Conservation (phyloP, 1,140 invertebrate genomes). For the Cepaea nemoralis region DNA sequence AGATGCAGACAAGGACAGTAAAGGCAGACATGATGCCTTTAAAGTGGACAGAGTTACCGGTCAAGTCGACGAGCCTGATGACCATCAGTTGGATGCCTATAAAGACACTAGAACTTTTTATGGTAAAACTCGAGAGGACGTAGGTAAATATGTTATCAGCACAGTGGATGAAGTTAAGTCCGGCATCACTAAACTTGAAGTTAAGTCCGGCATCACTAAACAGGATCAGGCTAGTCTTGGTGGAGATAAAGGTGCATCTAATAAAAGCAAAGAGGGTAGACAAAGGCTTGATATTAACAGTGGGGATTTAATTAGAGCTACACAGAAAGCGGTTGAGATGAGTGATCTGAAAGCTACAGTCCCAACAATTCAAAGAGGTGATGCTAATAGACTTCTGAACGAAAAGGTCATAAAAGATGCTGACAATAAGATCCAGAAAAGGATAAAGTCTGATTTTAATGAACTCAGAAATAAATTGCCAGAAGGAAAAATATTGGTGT, state of each 20-base stretch:
- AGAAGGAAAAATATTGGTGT: neutral
- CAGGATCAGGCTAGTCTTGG: neutral
- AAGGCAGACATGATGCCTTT: neutral
- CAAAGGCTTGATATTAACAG: neutral
- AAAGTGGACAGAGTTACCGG: neutral
- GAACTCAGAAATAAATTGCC: neutral
- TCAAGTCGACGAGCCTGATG: neutral
- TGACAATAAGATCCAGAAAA: neutral
- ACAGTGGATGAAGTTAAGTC: neutral
- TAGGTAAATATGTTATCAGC: neutral
- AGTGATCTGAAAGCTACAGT: too few species aligned
- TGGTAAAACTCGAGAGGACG: neutral
- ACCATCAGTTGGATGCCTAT: neutral
- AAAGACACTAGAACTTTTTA: neutral
- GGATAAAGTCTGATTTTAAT: neutral
- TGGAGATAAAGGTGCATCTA: neutral
- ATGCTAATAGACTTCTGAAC: too few species aligned
- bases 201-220: neutral
- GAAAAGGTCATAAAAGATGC: neutral
- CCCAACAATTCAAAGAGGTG: too few species aligned
- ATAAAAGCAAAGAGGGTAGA: neutral
- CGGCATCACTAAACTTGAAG: too few species aligned
- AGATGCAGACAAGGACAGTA: too few species aligned
- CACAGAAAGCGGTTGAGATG: too few species aligned
- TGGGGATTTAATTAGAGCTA: neutral